Evolutionary conservation across 1,140 invertebrate genomes (phyloP).

Genomic region (Mercenaria mercenaria): DNA sequence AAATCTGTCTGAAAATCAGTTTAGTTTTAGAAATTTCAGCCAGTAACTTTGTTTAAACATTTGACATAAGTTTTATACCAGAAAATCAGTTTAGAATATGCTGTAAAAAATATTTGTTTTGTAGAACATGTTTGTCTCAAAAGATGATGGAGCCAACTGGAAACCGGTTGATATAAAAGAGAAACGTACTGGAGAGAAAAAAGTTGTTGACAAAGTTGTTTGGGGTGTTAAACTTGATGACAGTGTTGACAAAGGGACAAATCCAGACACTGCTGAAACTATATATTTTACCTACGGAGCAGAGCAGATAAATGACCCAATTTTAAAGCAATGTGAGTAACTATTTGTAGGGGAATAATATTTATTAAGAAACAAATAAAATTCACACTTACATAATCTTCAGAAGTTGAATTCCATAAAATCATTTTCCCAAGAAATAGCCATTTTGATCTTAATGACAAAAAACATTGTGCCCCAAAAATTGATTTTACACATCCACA

Average conservation of each 20-base stretch:
- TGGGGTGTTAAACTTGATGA: slow-evolving; percentile 18
- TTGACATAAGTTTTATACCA: too few relatives aligned
- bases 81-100: too few relatives aligned
- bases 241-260: neutral
- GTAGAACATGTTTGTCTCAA: slow-evolving; percentile 72
- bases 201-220: neutral
- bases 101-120: slow-evolving; percentile 18
- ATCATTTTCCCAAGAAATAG: too few relatives aligned
- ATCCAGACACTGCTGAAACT: slow-evolving; percentile 1
- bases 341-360: neutral
- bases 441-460: too few relatives aligned
- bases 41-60: too few relatives aligned
- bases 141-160: slow-evolving; percentile 71
- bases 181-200: slow-evolving; percentile 61
- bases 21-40: too few relatives aligned
- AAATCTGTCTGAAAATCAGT: too few relatives aligned
- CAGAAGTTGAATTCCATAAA: too few relatives aligned
- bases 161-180: slow-evolving; percentile 54
- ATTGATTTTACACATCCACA: too few relatives aligned
- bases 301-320: neutral
- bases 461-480: too few relatives aligned
- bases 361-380: neutral
- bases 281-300: slow-evolving; percentile 48
- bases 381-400: neutral
- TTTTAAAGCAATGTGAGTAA: slow-evolving; percentile 40